Evolutionary conservation across 37 sponge, comb jelly and placozoan species (phyloP).

Genomic region (Oopsacas minuta): DNA sequence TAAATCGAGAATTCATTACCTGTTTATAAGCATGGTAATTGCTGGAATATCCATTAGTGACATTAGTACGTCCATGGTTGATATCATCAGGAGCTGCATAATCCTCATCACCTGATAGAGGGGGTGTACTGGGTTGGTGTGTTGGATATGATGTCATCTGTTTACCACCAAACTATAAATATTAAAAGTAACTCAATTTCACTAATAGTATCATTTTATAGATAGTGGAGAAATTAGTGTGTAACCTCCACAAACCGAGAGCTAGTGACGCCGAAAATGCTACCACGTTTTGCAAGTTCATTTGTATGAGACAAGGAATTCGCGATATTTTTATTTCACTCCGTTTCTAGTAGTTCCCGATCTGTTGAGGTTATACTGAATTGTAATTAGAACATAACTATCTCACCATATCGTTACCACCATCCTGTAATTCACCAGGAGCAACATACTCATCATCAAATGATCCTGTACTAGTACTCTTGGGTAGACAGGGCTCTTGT

Average conservation of each 20-base stretch:
- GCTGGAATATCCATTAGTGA: background rate
- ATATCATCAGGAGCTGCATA: background rate
- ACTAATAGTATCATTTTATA: too few species aligned
- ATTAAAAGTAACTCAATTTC: background rate
- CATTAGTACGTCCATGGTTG: background rate
- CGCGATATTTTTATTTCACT: too few species aligned
- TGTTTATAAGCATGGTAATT: background rate
- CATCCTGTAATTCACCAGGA: background rate
- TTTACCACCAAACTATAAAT: background rate
- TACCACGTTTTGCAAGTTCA: too few species aligned
- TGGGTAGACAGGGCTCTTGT: background rate
- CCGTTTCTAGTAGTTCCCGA: too few species aligned
- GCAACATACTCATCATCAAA: background rate
- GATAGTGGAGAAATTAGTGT: too few species aligned
- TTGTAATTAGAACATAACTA: too few species aligned
- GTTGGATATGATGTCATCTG: background rate
- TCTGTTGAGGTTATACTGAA: too few species aligned
- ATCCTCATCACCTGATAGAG: background rate
- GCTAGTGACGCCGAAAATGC: too few species aligned
- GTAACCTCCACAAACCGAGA: too few species aligned
- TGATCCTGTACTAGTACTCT: background rate
- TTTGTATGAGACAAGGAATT: too few species aligned
- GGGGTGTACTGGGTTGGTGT: background rate
- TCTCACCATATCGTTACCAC: background rate
- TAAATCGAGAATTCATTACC: too few species aligned